A percentile compares a stretch with the other conserved stretches of the same genome.
Conservation (phyloP, 2,888 invertebrate genomes). For the Syrphus vitripennis region DNA sequence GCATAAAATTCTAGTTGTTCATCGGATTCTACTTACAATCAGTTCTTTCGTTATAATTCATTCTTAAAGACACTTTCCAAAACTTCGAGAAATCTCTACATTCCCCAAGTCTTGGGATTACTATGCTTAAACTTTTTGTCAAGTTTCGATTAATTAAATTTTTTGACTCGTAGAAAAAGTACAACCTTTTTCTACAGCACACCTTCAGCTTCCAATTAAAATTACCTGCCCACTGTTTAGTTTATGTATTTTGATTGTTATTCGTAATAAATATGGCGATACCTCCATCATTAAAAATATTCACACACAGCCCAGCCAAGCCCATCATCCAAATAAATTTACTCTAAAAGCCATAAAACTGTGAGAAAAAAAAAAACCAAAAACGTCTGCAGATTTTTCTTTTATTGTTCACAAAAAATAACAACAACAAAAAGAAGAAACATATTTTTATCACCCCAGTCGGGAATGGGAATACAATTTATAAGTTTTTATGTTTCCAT, state of each 20-base stretch:
- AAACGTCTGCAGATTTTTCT: not conserved
- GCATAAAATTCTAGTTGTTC: too few relatives aligned
- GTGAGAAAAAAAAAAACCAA: too few relatives aligned
- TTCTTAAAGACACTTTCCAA: too few relatives aligned
- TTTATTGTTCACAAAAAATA: slow-evolving; percentile 7
- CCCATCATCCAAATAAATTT: not conserved
- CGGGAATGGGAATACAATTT: slow-evolving; percentile 36
- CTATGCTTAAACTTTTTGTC: too few relatives aligned
- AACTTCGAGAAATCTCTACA: too few relatives aligned
- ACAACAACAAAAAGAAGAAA: not conserved
- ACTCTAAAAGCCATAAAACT: not conserved
- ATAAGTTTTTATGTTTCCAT: slow-evolving; percentile 46
- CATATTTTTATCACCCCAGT: slow-evolving; percentile 28
- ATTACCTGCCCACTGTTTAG: too few relatives aligned
- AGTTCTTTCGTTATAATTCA: too few relatives aligned
- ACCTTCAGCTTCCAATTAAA: not conserved
- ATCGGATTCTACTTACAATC: too few relatives aligned
- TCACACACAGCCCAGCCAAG: not conserved
- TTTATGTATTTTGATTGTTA: not conserved
- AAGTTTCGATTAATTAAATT: too few relatives aligned
- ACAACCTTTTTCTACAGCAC: not conserved
- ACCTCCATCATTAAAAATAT: not conserved
- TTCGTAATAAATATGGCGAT: not conserved
- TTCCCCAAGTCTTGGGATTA: too few relatives aligned
- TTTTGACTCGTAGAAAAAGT: too few relatives aligned